Evolutionary conservation across 2,888 invertebrate genomes (phyloP).

Genomic region (Bellardia bayeri): DNA sequence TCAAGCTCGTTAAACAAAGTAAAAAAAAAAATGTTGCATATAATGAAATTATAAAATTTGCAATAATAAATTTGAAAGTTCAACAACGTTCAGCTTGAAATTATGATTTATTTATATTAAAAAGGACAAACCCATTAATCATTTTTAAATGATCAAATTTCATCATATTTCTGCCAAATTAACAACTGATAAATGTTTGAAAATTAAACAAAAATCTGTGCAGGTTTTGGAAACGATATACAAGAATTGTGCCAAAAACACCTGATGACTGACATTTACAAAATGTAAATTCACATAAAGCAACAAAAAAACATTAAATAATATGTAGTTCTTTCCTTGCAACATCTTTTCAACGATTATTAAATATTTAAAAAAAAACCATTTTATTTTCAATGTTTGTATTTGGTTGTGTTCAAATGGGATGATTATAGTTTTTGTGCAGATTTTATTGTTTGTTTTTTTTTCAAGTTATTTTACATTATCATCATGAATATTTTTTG

Average conservation of each 20-base stretch:
- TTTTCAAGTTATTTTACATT: neutral
- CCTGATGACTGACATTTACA: conserved; percentile 16
- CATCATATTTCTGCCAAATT: neutral
- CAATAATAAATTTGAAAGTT: conserved; percentile 23
- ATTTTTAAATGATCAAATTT: conserved; percentile 32
- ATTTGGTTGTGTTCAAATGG: neutral
- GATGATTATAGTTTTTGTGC: conserved; percentile 4
- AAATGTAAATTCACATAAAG: neutral
- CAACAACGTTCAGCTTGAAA: neutral
- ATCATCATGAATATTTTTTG: neutral
- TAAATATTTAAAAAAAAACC: neutral
- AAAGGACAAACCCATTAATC: conserved; percentile 2
- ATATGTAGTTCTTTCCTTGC: neutral
- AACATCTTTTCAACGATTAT: conserved; percentile 5
- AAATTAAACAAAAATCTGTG: conserved; percentile 20
- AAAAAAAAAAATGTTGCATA: neutral
- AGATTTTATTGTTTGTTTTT: neutral
- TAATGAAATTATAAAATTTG: neutral
- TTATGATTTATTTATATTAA: conserved; percentile 30
- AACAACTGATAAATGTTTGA: conserved; percentile 12
- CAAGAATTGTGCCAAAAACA: conserved; percentile 44
- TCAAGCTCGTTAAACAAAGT: neutral
- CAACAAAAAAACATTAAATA: conserved; percentile 8
- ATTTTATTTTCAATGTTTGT: neutral
- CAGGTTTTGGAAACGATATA: neutral